Evolutionary conservation across 2,797 vertebrate genomes (phyloP), one percentile per base, ranked within the genome.

Genomic region (Cephalopachus bancanus): DNA sequence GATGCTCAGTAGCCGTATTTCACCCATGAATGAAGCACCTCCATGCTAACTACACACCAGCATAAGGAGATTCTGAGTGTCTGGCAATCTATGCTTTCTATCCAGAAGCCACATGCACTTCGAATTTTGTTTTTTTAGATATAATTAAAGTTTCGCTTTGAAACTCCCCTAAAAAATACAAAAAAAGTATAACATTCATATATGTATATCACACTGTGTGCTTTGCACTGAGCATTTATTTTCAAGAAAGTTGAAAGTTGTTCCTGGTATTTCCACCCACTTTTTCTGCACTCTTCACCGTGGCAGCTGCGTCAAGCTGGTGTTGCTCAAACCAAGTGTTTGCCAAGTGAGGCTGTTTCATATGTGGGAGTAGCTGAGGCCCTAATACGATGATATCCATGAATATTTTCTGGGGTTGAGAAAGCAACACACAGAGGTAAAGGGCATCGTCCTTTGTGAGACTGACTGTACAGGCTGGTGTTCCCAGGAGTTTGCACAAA

Each of bases 381-480:
- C 5, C 7, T 0, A 3, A 5, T 4, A 3, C 7, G 0, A 0
- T 24, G 0, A 1, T 0, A 17, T 20, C 28, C 6, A 4, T 1
- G 12, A 7, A 5, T 7, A 4, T 15, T 33, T 10, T 3, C 19
- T 14, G 76, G 19, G 75, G 24, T 19, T 55, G 0, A 4, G 57
- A 16, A 33, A 64, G 55, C 33, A 33, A 2, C 20, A 10, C 26
- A 0, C 1, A 3, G 4, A 5, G 4, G 33, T 9, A 4, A 5
- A 7, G 44, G 51, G 10, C 0, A 1, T 22, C 0, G 6, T 3
- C n/a, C 4, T 7, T 7, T 33, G 62, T 1, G 15, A 53, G 0
- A 0, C 20, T 3, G 53, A 3, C 30, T 3, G 2, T 10, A 1
- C 0, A 0, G 1, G 10, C 44, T 7, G 10, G 1, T 1, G 4